Conservation (phyloP, 1,140 invertebrate genomes). For the Drosophila simulans region DNA sequence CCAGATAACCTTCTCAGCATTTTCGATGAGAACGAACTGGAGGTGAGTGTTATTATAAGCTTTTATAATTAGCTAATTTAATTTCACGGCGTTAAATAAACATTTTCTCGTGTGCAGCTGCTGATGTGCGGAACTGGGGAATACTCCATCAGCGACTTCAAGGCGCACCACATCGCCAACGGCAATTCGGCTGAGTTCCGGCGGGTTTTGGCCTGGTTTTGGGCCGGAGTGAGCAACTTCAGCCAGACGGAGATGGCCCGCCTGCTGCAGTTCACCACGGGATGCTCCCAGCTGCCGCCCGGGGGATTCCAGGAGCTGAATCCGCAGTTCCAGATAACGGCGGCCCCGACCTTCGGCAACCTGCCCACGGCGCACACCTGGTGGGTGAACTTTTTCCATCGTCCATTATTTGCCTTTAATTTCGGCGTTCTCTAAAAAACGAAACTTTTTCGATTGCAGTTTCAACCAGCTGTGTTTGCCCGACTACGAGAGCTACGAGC, state of each 20-base stretch:
- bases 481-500: slow-evolving; percentile 97
- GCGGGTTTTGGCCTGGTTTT: slow-evolving; percentile 96
- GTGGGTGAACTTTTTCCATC: slow-evolving; percentile 84
- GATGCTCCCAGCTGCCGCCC: slow-evolving; percentile 95
- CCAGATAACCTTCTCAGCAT: slow-evolving; percentile 96
- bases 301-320: slow-evolving; percentile 95
- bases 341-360: slow-evolving; percentile 94
- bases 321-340: slow-evolving; percentile 95
- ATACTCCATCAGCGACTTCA: slow-evolving; percentile 95
- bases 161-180: slow-evolving; percentile 93
- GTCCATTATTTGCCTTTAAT: neutral
- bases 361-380: slow-evolving; percentile 97
- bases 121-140: slow-evolving; percentile 97
- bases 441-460: slow-evolving; percentile 85
- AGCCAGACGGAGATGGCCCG: slow-evolving; percentile 97
- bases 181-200: slow-evolving; percentile 93
- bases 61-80: neutral
- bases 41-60: slow-evolving; percentile 87
- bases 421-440: neutral
- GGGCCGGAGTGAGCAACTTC: slow-evolving; percentile 96
- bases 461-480: slow-evolving; percentile 98
- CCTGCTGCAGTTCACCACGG: slow-evolving; percentile 97
- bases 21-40: slow-evolving; percentile 98
- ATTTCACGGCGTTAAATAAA: neutral
- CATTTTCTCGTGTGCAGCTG: slow-evolving; percentile 86